Evolutionary conservation across 2,888 invertebrate genomes (phyloP).

Genomic region (Orchestes rusci): DNA sequence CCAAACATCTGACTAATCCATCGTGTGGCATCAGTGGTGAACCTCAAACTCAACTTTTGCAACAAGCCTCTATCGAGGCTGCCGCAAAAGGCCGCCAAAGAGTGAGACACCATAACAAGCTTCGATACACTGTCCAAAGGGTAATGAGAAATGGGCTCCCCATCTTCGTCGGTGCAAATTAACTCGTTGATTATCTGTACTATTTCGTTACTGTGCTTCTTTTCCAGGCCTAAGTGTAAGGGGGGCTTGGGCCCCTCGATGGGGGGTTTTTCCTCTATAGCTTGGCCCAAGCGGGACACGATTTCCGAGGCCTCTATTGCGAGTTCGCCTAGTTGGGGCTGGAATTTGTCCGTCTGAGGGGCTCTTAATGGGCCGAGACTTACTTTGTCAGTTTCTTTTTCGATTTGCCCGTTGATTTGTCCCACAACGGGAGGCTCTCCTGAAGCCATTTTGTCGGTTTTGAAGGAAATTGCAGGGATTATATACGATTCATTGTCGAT

Average conservation of each 20-base stretch:
- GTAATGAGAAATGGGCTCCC: slow-evolving; percentile 53
- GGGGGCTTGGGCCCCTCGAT: slow-evolving; percentile 20
- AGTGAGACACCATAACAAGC: slow-evolving; percentile 75
- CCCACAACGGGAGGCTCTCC: no score
- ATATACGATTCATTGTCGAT: no score
- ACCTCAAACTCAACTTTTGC: slow-evolving; percentile 69
- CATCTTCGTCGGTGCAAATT: slow-evolving; percentile 57
- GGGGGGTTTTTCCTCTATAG: slow-evolving; percentile 37
- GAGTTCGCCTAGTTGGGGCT: slow-evolving; percentile 42
- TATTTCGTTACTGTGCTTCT: slow-evolving; percentile 50
- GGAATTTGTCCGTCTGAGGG: no score
- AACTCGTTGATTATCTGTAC: slow-evolving; percentile 50
- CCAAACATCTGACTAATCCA: slow-evolving; percentile 85
- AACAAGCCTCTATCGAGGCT: slow-evolving; percentile 73
- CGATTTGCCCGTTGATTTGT: no score
- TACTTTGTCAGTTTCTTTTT: no score
- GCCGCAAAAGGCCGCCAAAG: slow-evolving; percentile 80
- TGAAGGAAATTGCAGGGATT: no score
- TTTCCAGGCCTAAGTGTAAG: slow-evolving; percentile 40
- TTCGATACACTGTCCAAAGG: slow-evolving; percentile 57
- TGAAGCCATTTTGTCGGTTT: no score
- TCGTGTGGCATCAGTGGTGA: slow-evolving; percentile 77
- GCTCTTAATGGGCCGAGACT: no score
- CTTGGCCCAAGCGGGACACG: slow-evolving; percentile 43
- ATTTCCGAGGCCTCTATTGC: slow-evolving; percentile 45